Percentiles rank a stretch among this genome's conserved stretches.
These are phyloP conservation scores for Catocala nupta DNA, from an alignment of 2,888 invertebrate species.

Conservation along the genomic window DNA sequence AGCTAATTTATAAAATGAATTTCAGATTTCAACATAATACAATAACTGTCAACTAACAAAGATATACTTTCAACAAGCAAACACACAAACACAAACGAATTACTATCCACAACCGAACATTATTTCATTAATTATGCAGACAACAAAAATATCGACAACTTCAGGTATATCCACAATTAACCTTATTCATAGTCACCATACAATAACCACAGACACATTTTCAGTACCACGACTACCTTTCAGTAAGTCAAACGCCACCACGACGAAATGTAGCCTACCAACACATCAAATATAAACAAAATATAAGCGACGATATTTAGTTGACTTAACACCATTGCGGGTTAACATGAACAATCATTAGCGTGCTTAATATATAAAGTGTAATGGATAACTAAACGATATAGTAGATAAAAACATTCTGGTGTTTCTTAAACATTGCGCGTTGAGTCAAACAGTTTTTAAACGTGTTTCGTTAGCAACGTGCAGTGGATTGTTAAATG, in stretches of 20 bases:
- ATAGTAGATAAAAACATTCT: background rate
- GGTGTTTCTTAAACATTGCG: slow-evolving; percentile 9
- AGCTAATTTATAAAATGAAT: too few species aligned
- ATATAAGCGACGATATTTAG: too few species aligned
- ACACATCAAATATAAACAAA: too few species aligned
- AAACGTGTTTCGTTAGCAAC: background rate
- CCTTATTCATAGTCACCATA: slow-evolving; percentile 54
- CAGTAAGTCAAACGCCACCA: slow-evolving; percentile 72
- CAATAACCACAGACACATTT: slow-evolving; percentile 56
- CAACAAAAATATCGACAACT: slow-evolving; percentile 14
- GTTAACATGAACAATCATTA: too few species aligned
- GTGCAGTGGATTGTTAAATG: slow-evolving; percentile 3
- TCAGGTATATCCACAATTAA: slow-evolving; percentile 10
- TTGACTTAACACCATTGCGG: too few species aligned
- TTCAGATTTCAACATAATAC: too few species aligned
- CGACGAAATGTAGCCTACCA: slow-evolving; percentile 48
- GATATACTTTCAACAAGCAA: too few species aligned
- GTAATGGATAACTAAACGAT: too few species aligned
- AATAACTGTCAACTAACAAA: too few species aligned
- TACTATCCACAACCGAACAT: background rate
- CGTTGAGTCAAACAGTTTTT: background rate
- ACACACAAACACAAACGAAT: too few species aligned
- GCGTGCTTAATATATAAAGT: too few species aligned
- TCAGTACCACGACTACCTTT: slow-evolving; percentile 69
- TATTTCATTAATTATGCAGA: background rate